Evolutionary conservation across 2,797 vertebrate genomes (phyloP).

Genomic region (Caiman crocodilus): DNA sequence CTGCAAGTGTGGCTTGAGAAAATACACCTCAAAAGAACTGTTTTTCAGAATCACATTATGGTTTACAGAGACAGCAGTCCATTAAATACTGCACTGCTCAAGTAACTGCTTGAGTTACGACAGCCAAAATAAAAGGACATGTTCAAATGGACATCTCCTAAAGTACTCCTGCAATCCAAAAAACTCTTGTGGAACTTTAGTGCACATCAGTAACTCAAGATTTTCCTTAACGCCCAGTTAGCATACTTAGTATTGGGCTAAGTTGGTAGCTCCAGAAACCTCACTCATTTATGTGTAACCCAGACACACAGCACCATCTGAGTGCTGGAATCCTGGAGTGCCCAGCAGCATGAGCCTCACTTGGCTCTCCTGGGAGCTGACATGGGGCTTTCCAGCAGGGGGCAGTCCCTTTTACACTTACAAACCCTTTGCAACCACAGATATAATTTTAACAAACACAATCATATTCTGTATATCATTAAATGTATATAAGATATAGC

Average conservation of each 20-base stretch:
- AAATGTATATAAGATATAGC: too few species aligned
- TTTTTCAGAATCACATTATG: background rate
- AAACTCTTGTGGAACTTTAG: background rate
- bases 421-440: too few species aligned
- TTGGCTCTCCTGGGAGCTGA: too few species aligned
- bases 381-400: too few species aligned
- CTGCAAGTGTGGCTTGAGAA: background rate
- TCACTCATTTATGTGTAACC: background rate
- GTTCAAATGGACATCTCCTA: background rate
- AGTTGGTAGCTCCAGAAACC: background rate
- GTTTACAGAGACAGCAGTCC: background rate
- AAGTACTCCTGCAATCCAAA: background rate
- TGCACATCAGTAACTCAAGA: background rate
- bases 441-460: too few species aligned
- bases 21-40: fast-evolving
- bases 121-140: background rate
- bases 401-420: too few species aligned
- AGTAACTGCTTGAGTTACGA: background rate
- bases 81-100: background rate
- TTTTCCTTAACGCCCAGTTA: background rate
- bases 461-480: too few species aligned
- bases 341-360: background rate
- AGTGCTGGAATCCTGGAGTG: too few species aligned
- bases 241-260: background rate
- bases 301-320: background rate